phyloP scores from a whole-genome alignment of 2,113 vertebrate species.

The Megaleporinus macrocephalus region DNA sequence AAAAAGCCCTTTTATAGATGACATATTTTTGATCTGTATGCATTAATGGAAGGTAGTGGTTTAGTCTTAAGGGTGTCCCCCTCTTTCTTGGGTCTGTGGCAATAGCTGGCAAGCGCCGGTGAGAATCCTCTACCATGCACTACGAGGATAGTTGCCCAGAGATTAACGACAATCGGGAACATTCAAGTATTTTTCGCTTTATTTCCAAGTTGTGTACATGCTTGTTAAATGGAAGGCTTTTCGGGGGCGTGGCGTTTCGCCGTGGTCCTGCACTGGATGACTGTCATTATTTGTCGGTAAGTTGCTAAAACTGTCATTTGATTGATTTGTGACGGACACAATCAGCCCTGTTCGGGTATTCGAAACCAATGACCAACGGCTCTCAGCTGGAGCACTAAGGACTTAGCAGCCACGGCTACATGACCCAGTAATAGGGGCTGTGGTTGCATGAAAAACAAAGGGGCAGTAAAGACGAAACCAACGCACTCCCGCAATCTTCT shows the following conservation, averaged over 20 bases:
- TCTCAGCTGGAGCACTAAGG: not conserved
- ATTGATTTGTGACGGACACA: constrained; percentile 40
- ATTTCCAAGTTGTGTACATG: constrained; percentile 37
- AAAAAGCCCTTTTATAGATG: constrained; percentile 1
- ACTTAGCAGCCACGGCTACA: constrained; percentile 53
- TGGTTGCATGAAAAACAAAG: constrained; percentile 63
- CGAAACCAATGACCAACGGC: constrained; percentile 50
- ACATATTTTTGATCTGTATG: constrained; percentile 5
- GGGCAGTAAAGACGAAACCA: constrained; percentile 53
- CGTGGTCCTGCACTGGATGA: constrained; percentile 32
- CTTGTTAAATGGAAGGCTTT: constrained; percentile 24
- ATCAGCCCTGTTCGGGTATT: constrained; percentile 42
- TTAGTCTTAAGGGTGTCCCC: constrained; percentile 55
- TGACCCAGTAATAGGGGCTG: constrained; percentile 60
- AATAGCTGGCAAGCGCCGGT: constrained; percentile 62
- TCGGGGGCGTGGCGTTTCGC: not conserved
- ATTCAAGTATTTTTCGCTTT: constrained; percentile 38
- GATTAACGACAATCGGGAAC: constrained; percentile 52
- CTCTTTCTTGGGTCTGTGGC: constrained; percentile 64
- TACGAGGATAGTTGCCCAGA: constrained; percentile 66
- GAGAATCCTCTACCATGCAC: constrained; percentile 66
- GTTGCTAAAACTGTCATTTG: constrained; percentile 14
- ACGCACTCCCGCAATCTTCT: constrained; percentile 69
- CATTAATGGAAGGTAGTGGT: constrained; percentile 57
- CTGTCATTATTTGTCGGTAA: constrained; percentile 37